These are phyloP conservation scores for Hylomyscus alleni DNA, from an alignment of 2,797 vertebrate genomes.

Conservation along the genomic window DNA sequence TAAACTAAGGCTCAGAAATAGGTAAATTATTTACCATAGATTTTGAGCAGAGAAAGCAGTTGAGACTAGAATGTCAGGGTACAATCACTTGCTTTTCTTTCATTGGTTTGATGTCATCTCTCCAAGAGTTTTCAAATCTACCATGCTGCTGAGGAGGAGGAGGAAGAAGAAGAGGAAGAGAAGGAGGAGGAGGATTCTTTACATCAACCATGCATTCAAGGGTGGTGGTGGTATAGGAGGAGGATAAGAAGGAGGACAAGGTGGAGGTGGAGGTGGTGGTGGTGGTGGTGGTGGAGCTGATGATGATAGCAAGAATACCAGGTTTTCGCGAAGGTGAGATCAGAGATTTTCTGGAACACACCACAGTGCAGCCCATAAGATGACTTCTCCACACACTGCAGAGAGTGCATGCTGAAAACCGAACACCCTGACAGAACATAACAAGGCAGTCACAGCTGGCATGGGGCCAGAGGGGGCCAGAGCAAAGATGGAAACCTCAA, in stretches of 20 bases:
- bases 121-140: background rate
- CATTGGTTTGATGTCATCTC: background rate
- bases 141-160: no score
- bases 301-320: background rate
- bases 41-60: background rate
- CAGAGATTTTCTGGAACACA: background rate
- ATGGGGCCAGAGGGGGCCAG: background rate
- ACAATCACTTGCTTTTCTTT: background rate
- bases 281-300: background rate
- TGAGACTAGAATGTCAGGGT: background rate
- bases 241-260: background rate
- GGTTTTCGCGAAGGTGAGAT: background rate
- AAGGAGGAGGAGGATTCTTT: background rate
- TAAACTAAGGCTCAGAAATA: slow-evolving; percentile 21
- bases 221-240: background rate
- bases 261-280: background rate
- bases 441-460: accelerated
- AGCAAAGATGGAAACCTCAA: background rate
- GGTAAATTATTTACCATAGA: background rate
- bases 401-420: background rate
- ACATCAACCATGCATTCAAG: background rate
- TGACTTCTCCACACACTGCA: background rate
- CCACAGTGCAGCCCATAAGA: background rate
- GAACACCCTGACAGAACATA: background rate
- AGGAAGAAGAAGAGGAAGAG: no score